These are phyloP conservation scores for Oriolus oriolus DNA, from an alignment of 2,113 vertebrate species.

Conservation along the genomic window DNA sequence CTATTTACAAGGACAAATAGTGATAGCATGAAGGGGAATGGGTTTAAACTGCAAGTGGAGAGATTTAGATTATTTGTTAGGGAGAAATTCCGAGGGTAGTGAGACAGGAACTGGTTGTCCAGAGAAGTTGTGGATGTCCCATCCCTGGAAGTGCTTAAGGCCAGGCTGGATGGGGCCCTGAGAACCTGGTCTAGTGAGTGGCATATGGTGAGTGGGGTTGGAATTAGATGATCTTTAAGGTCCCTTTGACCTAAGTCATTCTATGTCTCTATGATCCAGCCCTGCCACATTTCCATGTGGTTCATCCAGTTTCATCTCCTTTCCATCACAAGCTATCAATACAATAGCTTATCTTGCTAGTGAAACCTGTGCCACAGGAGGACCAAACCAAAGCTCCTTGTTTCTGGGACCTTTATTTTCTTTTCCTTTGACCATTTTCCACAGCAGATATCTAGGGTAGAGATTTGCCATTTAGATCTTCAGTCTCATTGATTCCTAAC, in stretches of 20 bases:
- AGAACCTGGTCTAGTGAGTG: neutral
- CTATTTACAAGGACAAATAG: neutral
- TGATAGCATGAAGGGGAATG: neutral
- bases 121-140: neutral
- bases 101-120: neutral
- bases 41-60: neutral
- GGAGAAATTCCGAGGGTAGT: neutral
- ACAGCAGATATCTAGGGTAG: neutral
- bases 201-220: too few species aligned
- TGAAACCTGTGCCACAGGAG: neutral
- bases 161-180: neutral
- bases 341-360: neutral
- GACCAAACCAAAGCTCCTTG: neutral
- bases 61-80: neutral
- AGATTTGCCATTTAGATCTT: neutral
- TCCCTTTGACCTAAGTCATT: neutral
- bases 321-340: neutral
- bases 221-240: neutral
- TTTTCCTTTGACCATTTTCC: neutral
- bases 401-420: neutral
- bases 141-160: neutral
- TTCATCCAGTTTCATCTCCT: neutral
- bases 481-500: neutral
- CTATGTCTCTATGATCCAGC: neutral
- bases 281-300: neutral